phyloP scores from a whole-genome alignment of 2,113 vertebrate species.

The Phaethornis superciliosus region DNA sequence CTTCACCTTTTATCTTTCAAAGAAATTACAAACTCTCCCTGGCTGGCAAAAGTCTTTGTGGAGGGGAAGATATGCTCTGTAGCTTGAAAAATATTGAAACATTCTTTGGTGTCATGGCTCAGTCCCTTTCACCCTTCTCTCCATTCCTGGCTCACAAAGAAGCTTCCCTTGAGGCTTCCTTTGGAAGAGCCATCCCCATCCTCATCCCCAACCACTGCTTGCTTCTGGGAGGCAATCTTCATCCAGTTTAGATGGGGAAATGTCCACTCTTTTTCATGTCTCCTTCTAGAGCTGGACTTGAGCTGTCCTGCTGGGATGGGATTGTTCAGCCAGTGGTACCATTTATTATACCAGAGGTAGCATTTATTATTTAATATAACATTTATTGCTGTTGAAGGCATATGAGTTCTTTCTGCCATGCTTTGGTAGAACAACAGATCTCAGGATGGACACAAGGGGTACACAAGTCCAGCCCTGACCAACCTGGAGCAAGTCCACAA shows the following conservation, averaged over 20 bases:
- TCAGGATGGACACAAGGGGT: neutral
- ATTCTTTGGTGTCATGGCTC: neutral
- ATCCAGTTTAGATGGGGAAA: too few species aligned
- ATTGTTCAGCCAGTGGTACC: too few species aligned
- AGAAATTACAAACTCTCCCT: neutral
- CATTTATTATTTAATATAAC: neutral
- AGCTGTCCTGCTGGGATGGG: too few species aligned
- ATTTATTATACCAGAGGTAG: too few species aligned
- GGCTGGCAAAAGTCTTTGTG: neutral
- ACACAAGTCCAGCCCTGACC: neutral
- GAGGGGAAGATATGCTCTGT: neutral
- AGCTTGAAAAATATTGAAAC: neutral
- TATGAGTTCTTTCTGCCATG: neutral
- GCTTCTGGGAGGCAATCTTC: too few species aligned
- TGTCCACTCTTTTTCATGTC: too few species aligned
- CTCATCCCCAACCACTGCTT: too few species aligned
- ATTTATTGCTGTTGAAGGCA: neutral
- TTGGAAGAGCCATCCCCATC: neutral
- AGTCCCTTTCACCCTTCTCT: neutral
- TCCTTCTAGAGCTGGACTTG: too few species aligned
- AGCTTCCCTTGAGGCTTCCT: neutral
- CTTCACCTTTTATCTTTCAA: neutral
- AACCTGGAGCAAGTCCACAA: neutral
- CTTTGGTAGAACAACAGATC: neutral
- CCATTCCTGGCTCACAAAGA: accelerated